Conservation (phyloP, 30 jellyfish, hydroid and myxozoan species). For the Calvadosia cruxmelitensis region DNA sequence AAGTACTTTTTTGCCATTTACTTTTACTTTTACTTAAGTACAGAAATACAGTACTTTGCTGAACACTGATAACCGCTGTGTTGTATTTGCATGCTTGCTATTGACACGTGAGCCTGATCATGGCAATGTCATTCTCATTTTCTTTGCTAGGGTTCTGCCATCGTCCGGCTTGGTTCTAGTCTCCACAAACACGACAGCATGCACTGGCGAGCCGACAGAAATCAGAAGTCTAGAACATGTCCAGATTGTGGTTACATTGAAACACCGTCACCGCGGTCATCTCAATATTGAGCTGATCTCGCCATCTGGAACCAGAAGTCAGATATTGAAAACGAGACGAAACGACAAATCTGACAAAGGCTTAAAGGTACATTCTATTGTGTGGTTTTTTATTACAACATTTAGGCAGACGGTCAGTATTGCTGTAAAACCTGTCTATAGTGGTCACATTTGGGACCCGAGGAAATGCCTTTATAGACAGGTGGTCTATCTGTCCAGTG, state of each 20-base stretch:
- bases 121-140: neutral
- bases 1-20: no score
- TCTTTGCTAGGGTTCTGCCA: constrained; percentile 58
- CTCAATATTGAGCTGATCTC: constrained; percentile 81
- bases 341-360: constrained; percentile 89
- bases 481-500: no score
- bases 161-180: constrained; percentile 65
- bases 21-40: no score
- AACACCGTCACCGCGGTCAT: constrained; percentile 94
- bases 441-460: no score
- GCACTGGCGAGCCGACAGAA: constrained; percentile 59
- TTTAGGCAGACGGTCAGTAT: no score
- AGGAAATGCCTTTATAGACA: no score
- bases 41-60: no score
- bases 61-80: no score
- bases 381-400: no score
- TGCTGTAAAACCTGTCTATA: no score
- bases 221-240: constrained; percentile 84
- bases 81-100: no score
- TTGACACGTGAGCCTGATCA: no score
- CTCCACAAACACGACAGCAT: constrained; percentile 53
- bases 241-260: constrained; percentile 72
- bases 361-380: constrained; percentile 81
- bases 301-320: constrained; percentile 97
- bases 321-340: constrained; percentile 82